These are phyloP conservation scores for Lingula anatina DNA, from an alignment of 2,888 invertebrate species.

Conservation along the genomic window DNA sequence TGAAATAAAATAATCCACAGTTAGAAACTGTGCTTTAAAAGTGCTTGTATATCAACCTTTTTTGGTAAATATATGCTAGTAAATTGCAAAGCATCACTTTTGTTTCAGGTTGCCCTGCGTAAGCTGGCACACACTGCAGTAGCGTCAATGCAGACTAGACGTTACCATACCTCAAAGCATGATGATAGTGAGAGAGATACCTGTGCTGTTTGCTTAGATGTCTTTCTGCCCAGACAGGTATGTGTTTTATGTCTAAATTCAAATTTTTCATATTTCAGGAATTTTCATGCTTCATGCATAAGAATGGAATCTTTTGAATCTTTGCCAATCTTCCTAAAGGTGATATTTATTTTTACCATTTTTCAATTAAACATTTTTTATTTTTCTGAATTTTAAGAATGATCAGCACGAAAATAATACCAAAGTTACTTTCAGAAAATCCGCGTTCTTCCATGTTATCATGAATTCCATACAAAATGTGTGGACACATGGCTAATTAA, in stretches of 20 bases:
- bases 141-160: slow-evolving; percentile 37
- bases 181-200: no score
- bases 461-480: slow-evolving; percentile 55
- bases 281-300: no score
- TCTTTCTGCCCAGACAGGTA: slow-evolving; percentile 53
- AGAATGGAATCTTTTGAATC: no score
- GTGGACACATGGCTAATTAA: slow-evolving; percentile 55
- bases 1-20: no score
- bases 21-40: neutral
- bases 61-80: neutral
- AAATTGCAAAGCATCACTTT: neutral
- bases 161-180: no score
- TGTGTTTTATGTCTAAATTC: no score
- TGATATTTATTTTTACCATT: no score
- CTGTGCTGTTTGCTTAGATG: slow-evolving; percentile 55
- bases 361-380: no score
- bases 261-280: no score
- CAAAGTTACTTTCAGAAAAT: slow-evolving; percentile 49
- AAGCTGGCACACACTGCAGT: slow-evolving; percentile 37
- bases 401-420: no score
- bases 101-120: slow-evolving; percentile 26
- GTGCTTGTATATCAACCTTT: neutral
- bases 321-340: no score
- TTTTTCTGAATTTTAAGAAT: no score
- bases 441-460: slow-evolving; percentile 53